Conservation (phyloP, 2,888 invertebrate species). For the Eretmocerus hayati region DNA sequence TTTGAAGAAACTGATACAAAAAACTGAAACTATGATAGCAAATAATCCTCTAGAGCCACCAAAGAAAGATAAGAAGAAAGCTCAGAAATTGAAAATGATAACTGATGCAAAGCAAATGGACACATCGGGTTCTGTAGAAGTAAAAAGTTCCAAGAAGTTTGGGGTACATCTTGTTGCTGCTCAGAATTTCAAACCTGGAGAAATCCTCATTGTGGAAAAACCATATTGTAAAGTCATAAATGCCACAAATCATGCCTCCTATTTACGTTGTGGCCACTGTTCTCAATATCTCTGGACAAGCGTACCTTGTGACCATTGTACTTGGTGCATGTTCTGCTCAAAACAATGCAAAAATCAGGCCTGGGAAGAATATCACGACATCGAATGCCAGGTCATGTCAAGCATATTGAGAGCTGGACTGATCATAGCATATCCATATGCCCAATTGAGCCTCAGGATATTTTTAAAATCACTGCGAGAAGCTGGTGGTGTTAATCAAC, state of each 20-base stretch:
- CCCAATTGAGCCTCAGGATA: slow-evolving; percentile 61
- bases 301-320: neutral
- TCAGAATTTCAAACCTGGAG: slow-evolving; percentile 63
- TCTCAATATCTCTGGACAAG: neutral
- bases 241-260: slow-evolving; percentile 50
- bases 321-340: neutral
- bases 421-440: slow-evolving; percentile 56
- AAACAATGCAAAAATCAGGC: neutral
- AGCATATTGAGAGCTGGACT: no score
- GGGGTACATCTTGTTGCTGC: slow-evolving; percentile 66
- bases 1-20: neutral
- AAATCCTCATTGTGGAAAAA: slow-evolving; percentile 68
- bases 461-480: slow-evolving; percentile 48
- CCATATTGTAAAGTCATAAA: slow-evolving; percentile 61
- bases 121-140: slow-evolving; percentile 57
- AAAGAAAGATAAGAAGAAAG: slow-evolving; percentile 1
- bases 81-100: slow-evolving; percentile 1
- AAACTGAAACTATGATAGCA: neutral
- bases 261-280: slow-evolving; percentile 41
- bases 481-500: slow-evolving; percentile 40
- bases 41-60: neutral
- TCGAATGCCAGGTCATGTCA: neutral
- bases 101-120: slow-evolving; percentile 45
- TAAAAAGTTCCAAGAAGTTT: slow-evolving; percentile 50
- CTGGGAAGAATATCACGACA: neutral